These are phyloP conservation scores for Channa argus DNA, from an alignment of 2,113 vertebrate genomes.

Conservation along the genomic window DNA sequence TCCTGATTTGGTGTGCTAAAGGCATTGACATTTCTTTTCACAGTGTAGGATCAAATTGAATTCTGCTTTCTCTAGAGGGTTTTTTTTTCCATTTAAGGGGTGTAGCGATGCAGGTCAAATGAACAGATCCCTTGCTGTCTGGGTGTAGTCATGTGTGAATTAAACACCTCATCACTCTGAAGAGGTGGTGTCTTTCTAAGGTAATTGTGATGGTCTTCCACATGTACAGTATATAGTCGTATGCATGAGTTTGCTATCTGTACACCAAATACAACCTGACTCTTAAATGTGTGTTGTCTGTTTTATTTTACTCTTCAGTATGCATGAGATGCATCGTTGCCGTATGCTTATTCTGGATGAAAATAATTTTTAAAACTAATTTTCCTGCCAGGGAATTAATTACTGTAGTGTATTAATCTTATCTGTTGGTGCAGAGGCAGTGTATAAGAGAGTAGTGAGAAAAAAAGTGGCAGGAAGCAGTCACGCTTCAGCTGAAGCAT, in stretches of 20 bases:
- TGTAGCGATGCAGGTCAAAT: slow-evolving; percentile 62
- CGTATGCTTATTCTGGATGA: slow-evolving; percentile 37
- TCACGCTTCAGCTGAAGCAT: slow-evolving; percentile 49
- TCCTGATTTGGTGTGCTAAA: slow-evolving; percentile 55
- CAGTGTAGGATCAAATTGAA: slow-evolving; percentile 70
- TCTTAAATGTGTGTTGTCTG: background rate
- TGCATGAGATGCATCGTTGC: slow-evolving; percentile 26
- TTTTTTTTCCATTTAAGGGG: slow-evolving; percentile 45
- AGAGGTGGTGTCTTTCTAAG: slow-evolving; percentile 42
- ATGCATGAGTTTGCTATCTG: slow-evolving; percentile 8
- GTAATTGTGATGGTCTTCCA: slow-evolving; percentile 50
- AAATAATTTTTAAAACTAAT: slow-evolving; percentile 26
- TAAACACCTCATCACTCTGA: slow-evolving; percentile 61
- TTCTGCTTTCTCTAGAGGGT: slow-evolving; percentile 51
- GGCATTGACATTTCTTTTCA: slow-evolving; percentile 58
- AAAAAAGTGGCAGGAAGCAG: slow-evolving; percentile 50
- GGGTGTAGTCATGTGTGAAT: slow-evolving; percentile 68
- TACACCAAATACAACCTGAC: slow-evolving; percentile 1
- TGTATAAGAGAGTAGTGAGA: slow-evolving; percentile 38
- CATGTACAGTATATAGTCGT: slow-evolving; percentile 17
- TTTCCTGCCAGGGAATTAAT: slow-evolving; percentile 47
- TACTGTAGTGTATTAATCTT: slow-evolving; percentile 54
- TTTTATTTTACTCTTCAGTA: slow-evolving; percentile 26
- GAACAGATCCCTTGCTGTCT: slow-evolving; percentile 67
- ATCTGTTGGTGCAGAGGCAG: slow-evolving; percentile 51